A percentile compares a stretch with the other conserved stretches of the same genome.
These are phyloP conservation scores for Xanthorhoe spadicearia DNA, from an alignment of 2,888 invertebrate genomes.

Conservation along the genomic window DNA sequence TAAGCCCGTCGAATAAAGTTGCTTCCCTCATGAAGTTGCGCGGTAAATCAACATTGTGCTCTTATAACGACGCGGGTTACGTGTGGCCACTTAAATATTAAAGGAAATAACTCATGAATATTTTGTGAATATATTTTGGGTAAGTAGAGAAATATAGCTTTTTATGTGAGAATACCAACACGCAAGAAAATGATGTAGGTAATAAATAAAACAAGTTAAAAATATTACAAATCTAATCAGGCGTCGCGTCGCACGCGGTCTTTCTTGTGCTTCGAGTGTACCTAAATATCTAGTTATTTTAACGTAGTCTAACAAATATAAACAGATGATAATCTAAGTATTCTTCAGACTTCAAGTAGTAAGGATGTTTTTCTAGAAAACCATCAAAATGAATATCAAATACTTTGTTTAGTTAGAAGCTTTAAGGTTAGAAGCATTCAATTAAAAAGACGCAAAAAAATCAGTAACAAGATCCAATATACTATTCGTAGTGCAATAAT, in stretches of 20 bases:
- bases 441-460: neutral
- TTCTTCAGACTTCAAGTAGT: too few species aligned
- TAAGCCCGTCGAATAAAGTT: constrained; percentile 46
- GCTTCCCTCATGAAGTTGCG: constrained; percentile 46
- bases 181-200: neutral
- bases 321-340: too few species aligned
- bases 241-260: too few species aligned
- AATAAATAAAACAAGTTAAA: constrained; percentile 8
- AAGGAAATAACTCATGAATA: constrained; percentile 41
- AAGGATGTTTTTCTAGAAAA: too few species aligned
- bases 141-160: constrained; percentile 6
- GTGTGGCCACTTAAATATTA: constrained; percentile 44
- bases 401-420: too few species aligned
- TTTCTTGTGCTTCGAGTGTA: too few species aligned
- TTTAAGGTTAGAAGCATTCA: neutral
- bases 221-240: too few species aligned
- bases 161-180: constrained; percentile 28
- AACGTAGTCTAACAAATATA: too few species aligned
- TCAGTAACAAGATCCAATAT: constrained; percentile 1
- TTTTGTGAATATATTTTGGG: constrained; percentile 32
- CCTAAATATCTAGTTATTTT: too few species aligned
- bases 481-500: constrained; percentile 41
- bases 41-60: constrained; percentile 50
- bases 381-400: too few species aligned
- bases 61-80: constrained; percentile 45